Conservation (phyloP, 1,140 invertebrate genomes). For the Streblospio benedicti region DNA sequence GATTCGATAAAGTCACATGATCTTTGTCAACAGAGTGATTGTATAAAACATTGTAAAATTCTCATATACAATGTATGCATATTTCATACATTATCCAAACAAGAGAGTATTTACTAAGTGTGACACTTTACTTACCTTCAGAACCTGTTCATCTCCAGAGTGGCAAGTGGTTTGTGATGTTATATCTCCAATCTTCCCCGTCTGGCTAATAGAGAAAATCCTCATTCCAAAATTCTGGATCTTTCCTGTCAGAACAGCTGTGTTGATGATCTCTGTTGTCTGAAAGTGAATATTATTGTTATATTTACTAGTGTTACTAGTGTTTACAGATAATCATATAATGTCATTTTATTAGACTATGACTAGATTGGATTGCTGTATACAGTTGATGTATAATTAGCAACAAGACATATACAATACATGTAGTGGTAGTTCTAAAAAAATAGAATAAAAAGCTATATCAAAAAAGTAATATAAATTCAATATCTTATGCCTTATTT, state of each 20-base stretch:
- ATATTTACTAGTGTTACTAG: no score
- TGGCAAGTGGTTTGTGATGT: slow-evolving; percentile 90
- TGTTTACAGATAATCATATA: no score
- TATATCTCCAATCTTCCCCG: slow-evolving; percentile 86
- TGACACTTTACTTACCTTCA: slow-evolving; percentile 85
- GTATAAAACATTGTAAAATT: not conserved
- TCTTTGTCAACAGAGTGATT: not conserved
- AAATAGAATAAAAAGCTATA: no score
- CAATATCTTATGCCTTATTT: no score
- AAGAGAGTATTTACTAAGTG: not conserved
- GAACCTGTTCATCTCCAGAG: slow-evolving; percentile 86
- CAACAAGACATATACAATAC: slow-evolving; percentile 8
- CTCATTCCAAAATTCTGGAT: slow-evolving; percentile 91
- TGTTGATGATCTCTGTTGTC: slow-evolving; percentile 93
- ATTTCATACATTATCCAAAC: not conserved
- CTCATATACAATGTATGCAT: not conserved
- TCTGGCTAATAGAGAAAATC: slow-evolving; percentile 86
- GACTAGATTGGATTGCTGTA: no score
- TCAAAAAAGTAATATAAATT: no score
- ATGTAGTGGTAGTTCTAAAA: no score
- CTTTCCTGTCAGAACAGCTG: slow-evolving; percentile 83
- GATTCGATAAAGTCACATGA: no score
- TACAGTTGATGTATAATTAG: no score
- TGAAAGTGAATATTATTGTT: slow-evolving; percentile 46
- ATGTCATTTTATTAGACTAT: no score